Percentiles rank a stretch among this genome's conserved stretches.
phyloP scores from a whole-genome alignment of 2,888 invertebrate species.

The Ischnura elegans region DNA sequence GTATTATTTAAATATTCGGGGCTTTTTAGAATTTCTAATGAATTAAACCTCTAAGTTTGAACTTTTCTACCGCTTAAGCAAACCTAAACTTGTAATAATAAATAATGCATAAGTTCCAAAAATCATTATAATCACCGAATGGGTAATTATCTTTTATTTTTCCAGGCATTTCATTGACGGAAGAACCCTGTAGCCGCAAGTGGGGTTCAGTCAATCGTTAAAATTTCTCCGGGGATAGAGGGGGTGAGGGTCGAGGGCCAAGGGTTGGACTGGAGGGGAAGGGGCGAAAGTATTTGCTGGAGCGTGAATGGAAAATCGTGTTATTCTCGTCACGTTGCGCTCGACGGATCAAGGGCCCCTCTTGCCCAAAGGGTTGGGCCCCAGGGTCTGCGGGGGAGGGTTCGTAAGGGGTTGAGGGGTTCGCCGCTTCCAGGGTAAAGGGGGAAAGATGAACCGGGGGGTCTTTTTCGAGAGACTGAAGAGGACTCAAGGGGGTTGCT shows the following conservation, averaged over 20 bases:
- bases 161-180: neutral
- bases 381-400: slow-evolving; percentile 27
- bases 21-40: too few species aligned
- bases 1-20: too few species aligned
- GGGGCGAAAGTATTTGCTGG: neutral
- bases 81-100: too few species aligned
- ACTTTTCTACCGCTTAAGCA: too few species aligned
- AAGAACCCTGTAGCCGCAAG: neutral
- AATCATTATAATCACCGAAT: neutral
- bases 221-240: neutral
- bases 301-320: slow-evolving; percentile 61
- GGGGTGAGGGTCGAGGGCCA: neutral
- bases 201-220: neutral
- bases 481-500: slow-evolving; percentile 52
- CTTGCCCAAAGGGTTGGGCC: slow-evolving; percentile 30
- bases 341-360: slow-evolving; percentile 48
- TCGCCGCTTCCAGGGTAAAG: neutral
- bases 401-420: slow-evolving; percentile 55
- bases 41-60: too few species aligned
- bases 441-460: too few species aligned
- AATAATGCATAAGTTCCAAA: too few species aligned
- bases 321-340: slow-evolving; percentile 65
- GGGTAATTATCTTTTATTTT: neutral
- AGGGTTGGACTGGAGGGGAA: neutral
- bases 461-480: slow-evolving; percentile 70